phyloP scores from a whole-genome alignment of 2,113 vertebrate species.

The Oenanthe melanoleuca region DNA sequence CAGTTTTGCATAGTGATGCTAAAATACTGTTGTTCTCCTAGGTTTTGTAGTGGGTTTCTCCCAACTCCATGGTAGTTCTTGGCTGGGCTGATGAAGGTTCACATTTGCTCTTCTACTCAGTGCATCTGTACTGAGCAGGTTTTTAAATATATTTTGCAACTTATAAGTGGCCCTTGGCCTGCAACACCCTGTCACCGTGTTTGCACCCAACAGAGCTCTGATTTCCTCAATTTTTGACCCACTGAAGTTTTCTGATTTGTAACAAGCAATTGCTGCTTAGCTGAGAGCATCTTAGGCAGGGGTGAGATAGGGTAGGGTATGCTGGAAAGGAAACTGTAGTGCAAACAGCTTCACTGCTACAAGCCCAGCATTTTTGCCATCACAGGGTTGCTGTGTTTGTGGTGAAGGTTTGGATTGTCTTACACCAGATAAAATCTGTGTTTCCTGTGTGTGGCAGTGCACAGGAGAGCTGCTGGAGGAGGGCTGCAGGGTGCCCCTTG shows the following conservation, averaged over 20 bases:
- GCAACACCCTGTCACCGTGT: rapidly evolving
- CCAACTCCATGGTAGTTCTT: neutral
- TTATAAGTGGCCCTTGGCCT: neutral
- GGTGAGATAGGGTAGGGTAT: neutral
- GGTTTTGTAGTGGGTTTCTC: neutral
- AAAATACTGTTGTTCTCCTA: neutral
- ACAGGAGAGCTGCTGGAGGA: neutral
- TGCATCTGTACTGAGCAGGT: neutral
- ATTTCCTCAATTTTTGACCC: neutral
- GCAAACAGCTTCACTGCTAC: neutral
- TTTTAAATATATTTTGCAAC: neutral
- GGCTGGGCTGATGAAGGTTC: neutral
- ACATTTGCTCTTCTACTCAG: neutral
- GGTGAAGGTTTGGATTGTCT: neutral
- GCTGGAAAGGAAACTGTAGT: neutral
- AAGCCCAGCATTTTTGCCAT: neutral
- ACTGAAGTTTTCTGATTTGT: neutral
- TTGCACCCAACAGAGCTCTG: neutral
- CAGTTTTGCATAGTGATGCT: neutral
- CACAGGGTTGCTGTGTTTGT: neutral
- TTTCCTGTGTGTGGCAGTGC: neutral
- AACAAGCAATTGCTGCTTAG: neutral
- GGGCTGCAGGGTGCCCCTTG: neutral
- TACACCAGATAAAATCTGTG: neutral
- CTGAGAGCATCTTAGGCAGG: neutral